Percentiles rank a stretch among this genome's conserved stretches.
These are phyloP conservation scores for Apodemus agrarius DNA, from an alignment of 2,797 vertebrate genomes.

Conservation along the genomic window DNA sequence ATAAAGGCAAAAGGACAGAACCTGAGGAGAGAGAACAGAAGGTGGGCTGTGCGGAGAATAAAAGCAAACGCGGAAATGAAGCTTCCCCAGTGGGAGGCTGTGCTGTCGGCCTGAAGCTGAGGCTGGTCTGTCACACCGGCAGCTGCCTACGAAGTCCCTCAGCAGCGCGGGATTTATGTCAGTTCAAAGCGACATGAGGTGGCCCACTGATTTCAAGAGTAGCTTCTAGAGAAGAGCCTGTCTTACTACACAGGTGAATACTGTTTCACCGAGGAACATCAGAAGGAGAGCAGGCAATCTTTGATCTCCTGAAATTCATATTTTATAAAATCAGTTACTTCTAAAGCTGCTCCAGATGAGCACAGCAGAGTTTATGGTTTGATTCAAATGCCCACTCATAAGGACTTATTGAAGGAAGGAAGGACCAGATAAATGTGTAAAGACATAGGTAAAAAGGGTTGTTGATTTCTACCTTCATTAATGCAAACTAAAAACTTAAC, in stretches of 20 bases:
- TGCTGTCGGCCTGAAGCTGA: background rate
- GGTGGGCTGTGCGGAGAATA: background rate
- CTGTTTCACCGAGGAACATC: background rate
- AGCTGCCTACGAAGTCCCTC: background rate
- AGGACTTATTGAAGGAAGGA: constrained; percentile 25
- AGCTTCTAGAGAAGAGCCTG: background rate
- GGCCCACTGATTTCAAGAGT: background rate
- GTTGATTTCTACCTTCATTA: constrained; percentile 18
- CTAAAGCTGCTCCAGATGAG: background rate
- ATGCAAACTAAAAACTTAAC: constrained; percentile 20
- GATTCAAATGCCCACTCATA: background rate
- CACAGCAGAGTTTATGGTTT: background rate
- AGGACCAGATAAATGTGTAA: background rate
- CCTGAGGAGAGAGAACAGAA: background rate
- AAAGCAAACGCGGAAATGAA: background rate
- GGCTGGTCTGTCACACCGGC: background rate
- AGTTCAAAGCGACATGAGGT: background rate
- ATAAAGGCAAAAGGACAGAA: background rate
- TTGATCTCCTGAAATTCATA: constrained; percentile 20
- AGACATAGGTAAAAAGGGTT: background rate
- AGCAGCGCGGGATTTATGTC: background rate
- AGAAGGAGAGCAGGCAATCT: background rate
- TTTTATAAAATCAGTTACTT: constrained; percentile 29
- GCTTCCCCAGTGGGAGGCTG: background rate
- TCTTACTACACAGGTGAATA: background rate